Evolutionary conservation across 2,888 invertebrate genomes (phyloP).

Genomic region (Dryadula phaetusa): DNA sequence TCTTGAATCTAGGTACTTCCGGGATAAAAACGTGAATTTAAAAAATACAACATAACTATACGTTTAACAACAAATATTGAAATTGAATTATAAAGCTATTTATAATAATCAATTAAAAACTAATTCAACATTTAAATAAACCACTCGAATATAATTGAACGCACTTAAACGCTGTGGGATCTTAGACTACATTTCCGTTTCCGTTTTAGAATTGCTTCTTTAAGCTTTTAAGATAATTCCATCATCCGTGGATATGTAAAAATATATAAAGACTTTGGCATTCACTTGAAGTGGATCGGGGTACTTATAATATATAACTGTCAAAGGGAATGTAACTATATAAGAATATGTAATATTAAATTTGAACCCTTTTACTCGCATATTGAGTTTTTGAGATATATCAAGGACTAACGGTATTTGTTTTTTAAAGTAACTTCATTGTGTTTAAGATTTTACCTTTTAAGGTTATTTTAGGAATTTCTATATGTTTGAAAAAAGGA

Average conservation of each 20-base stretch:
- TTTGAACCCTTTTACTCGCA: not conserved
- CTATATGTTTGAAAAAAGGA: too few relatives aligned
- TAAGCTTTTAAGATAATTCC: constrained; percentile 11
- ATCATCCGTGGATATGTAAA: constrained; percentile 23
- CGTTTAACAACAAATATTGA: too few relatives aligned
- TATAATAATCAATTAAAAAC: not conserved
- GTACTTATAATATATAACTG: not conserved
- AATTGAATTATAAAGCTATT: too few relatives aligned
- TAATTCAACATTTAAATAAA: not conserved
- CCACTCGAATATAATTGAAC: not conserved
- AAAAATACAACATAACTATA: too few relatives aligned
- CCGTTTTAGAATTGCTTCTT: constrained; percentile 9
- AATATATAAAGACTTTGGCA: constrained; percentile 13
- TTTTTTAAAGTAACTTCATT: not conserved
- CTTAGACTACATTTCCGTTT: constrained; percentile 16
- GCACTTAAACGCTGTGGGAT: not conserved
- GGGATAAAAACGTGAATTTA: too few relatives aligned
- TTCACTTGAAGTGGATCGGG: not conserved
- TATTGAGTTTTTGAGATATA: constrained; percentile 7
- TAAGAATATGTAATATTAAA: too few relatives aligned
- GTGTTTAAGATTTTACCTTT: too few relatives aligned
- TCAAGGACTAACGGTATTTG: not conserved
- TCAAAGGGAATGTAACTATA: not conserved
- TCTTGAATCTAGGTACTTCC: too few relatives aligned
- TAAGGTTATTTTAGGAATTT: too few relatives aligned